Evolutionary conservation across 2,113 vertebrate genomes (phyloP).

Genomic region (Geothlypis trichas): DNA sequence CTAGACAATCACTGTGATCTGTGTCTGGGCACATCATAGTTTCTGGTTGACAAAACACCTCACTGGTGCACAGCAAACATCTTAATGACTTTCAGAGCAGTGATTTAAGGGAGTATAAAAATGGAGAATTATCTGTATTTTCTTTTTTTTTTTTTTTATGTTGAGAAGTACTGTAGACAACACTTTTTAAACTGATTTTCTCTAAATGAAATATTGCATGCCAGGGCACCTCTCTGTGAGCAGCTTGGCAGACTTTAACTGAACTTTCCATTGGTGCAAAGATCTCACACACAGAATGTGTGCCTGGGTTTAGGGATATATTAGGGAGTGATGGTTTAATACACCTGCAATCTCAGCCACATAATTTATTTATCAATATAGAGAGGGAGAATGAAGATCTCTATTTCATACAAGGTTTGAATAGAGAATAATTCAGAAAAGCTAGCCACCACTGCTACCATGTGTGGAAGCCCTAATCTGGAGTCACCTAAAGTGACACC

Average conservation of each 20-base stretch:
- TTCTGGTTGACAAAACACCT: background rate
- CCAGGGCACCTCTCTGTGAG: background rate
- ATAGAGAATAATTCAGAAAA: background rate
- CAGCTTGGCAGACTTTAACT: background rate
- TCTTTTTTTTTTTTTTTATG: background rate
- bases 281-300: background rate
- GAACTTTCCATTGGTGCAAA: background rate
- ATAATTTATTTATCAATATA: background rate
- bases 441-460: rapidly evolving
- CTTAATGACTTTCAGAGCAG: background rate
- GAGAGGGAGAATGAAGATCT: background rate
- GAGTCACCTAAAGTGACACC: background rate
- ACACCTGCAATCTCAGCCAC: background rate
- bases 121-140: background rate
- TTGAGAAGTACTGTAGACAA: background rate
- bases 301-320: no score
- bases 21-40: background rate
- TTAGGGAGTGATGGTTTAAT: background rate
- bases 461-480: background rate
- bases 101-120: rapidly evolving
- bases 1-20: background rate
- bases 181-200: background rate
- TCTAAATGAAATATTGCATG: rapidly evolving
- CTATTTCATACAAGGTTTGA: background rate
- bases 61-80: background rate